Evolutionary conservation across 2,113 vertebrate species (phyloP).

Genomic region (Furnarius figulus): DNA sequence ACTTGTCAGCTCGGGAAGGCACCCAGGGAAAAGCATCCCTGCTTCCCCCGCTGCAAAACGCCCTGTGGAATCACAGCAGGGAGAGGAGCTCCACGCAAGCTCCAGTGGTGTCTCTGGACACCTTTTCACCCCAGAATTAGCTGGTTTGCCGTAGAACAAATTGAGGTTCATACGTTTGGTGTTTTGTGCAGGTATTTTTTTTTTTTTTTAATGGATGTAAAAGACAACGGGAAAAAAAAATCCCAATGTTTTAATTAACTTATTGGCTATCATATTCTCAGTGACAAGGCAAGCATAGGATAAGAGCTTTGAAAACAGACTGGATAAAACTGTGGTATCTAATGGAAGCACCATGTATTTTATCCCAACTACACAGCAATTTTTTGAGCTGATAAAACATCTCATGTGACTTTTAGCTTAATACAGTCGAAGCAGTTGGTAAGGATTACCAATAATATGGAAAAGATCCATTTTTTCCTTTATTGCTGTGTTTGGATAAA

Average conservation of each 20-base stretch:
- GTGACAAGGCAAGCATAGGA: background rate
- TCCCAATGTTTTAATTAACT: background rate
- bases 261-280: background rate
- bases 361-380: background rate
- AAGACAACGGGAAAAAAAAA: background rate
- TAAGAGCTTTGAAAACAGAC: background rate
- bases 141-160: background rate
- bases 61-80: background rate
- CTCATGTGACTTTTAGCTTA: background rate
- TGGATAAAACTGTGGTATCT: background rate
- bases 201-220: background rate
- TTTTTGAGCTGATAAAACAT: background rate
- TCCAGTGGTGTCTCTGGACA: background rate
- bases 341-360: background rate
- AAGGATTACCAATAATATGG: background rate
- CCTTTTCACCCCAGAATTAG: background rate
- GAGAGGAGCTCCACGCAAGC: background rate
- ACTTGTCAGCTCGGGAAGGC: slow-evolving; percentile 29
- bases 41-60: background rate
- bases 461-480: background rate
- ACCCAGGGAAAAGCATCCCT: background rate
- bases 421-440: background rate
- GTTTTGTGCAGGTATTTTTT: background rate
- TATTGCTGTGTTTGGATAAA: background rate
- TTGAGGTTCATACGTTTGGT: background rate